Percentiles rank a stretch among this genome's conserved stretches.
phyloP scores from a whole-genome alignment of 2,888 invertebrate genomes.

The Leptinotarsa juncta region DNA sequence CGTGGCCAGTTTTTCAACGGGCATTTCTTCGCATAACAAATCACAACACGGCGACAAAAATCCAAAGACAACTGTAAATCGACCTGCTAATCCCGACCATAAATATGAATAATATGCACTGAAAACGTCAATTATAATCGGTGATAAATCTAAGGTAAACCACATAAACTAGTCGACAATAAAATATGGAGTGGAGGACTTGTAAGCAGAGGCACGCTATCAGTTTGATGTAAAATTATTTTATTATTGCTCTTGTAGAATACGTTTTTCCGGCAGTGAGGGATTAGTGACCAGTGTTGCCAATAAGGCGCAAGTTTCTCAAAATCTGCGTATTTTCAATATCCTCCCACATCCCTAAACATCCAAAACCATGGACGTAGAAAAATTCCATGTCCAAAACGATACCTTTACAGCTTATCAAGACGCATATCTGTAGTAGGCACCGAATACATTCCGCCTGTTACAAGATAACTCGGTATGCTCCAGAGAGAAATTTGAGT shows the following conservation, averaged over 20 bases:
- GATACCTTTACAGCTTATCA: too few species aligned
- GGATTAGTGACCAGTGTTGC: too few species aligned
- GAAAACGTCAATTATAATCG: constrained; percentile 59
- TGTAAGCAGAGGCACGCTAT: constrained; percentile 49
- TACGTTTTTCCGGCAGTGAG: constrained; percentile 43
- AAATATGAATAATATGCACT: constrained; percentile 59
- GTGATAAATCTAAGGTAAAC: constrained; percentile 56
- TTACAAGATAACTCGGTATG: too few species aligned
- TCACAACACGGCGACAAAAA: constrained; percentile 43
- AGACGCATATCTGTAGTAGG: too few species aligned
- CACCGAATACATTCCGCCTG: too few species aligned
- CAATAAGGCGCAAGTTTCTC: too few species aligned
- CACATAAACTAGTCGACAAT: constrained; percentile 54
- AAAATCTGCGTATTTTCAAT: too few species aligned
- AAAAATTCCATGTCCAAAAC: too few species aligned
- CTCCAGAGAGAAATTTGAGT: too few species aligned
- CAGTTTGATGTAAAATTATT: constrained; percentile 50
- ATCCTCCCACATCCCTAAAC: too few species aligned
- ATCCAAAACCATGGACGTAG: too few species aligned
- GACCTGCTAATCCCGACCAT: constrained; percentile 54
- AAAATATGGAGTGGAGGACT: constrained; percentile 55
- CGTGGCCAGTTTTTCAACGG: constrained; percentile 15
- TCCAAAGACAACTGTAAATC: constrained; percentile 52
- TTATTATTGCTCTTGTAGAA: constrained; percentile 44
- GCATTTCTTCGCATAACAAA: constrained; percentile 29